These are phyloP conservation scores for Agrotis ipsilon DNA, from an alignment of 2,888 invertebrate species.

Conservation along the genomic window DNA sequence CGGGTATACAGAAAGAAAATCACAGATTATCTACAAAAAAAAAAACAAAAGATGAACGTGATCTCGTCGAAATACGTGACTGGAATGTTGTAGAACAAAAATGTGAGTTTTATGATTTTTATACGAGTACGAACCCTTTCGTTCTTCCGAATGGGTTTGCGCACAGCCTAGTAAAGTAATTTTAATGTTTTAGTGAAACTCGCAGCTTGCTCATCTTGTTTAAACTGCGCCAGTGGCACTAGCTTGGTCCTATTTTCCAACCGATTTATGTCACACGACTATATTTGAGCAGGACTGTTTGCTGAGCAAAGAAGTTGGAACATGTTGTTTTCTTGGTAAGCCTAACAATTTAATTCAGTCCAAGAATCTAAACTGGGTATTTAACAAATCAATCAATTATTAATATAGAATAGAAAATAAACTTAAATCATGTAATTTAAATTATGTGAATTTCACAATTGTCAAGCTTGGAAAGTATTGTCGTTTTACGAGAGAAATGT, in stretches of 20 bases:
- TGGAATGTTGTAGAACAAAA: slow-evolving; percentile 71
- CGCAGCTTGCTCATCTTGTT: slow-evolving; percentile 23
- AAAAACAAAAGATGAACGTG: slow-evolving; percentile 81
- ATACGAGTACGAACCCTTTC: slow-evolving; percentile 72
- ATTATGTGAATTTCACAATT: not conserved
- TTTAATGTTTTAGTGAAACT: slow-evolving; percentile 62
- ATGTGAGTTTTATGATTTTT: slow-evolving; percentile 81
- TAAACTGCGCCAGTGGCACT: slow-evolving; percentile 6
- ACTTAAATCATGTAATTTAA: not conserved
- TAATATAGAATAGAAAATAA: not conserved
- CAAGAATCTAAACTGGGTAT: not conserved
- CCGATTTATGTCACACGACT: slow-evolving; percentile 41
- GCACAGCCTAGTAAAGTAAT: slow-evolving; percentile 52
- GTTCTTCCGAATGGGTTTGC: slow-evolving; percentile 63
- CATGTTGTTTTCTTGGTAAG: slow-evolving; percentile 32
- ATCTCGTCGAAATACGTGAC: slow-evolving; percentile 78
- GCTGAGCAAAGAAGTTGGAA: slow-evolving; percentile 20
- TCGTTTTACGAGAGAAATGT: not conserved
- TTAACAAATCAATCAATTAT: not conserved
- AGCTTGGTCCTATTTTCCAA: slow-evolving; percentile 35
- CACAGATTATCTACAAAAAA: slow-evolving; percentile 77
- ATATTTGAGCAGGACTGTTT: slow-evolving; percentile 41
- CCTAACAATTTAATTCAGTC: slow-evolving; percentile 11
- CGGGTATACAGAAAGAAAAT: slow-evolving; percentile 72
- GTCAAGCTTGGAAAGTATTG: not conserved